These are phyloP conservation scores for Hemicordylus capensis DNA, from an alignment of 2,113 vertebrate species.

Conservation along the genomic window DNA sequence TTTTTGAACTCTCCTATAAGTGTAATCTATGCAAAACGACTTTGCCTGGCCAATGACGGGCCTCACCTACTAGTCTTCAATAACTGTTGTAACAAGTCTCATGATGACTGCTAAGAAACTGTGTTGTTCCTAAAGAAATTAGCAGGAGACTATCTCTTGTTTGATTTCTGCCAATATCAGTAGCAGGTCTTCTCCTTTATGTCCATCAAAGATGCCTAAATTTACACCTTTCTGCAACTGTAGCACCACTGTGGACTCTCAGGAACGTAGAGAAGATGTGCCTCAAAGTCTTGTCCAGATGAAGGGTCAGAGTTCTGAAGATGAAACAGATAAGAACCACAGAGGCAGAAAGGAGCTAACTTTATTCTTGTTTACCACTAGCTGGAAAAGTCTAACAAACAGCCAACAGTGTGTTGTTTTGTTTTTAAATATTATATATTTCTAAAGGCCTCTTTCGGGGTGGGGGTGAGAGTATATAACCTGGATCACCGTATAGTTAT, in stretches of 20 bases:
- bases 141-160: no score
- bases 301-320: no score
- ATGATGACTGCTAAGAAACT: neutral
- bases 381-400: neutral
- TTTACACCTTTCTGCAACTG: neutral
- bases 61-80: no score
- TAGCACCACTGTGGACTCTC: neutral
- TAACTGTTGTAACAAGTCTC: neutral
- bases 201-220: neutral
- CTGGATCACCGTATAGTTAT: neutral
- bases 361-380: neutral
- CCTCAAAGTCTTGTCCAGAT: neutral
- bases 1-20: no score
- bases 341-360: neutral
- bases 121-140: neutral
- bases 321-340: neutral
- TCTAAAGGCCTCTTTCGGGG: no score
- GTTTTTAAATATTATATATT: no score
- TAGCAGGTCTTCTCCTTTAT: neutral
- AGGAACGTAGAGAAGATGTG: neutral
- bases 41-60: no score
- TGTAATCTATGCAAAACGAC: no score
- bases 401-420: neutral
- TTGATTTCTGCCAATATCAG: neutral
- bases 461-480: neutral